Evolutionary conservation across 2,888 invertebrate genomes (phyloP), one percentile per base, ranked within the genome.

Genomic region (Ceriagrion tenellum): DNA sequence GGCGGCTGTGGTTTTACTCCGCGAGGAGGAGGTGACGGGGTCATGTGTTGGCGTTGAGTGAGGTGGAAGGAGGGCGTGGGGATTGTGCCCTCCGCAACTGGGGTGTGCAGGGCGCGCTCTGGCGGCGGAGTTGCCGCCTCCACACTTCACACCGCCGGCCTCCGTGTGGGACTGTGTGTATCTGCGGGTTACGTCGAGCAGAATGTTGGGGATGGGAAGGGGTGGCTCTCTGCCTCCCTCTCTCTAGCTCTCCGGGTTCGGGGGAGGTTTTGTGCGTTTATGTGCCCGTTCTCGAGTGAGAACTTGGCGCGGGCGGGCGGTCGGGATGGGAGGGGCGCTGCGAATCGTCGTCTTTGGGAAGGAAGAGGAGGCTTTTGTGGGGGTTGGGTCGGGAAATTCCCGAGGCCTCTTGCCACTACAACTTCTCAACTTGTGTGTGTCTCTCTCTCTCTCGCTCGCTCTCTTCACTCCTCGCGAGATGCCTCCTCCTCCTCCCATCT

Each of bases 401-500:
- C 40, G 74, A 93, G 69, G 93, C 93, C 93, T 74, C 93, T 81
- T 93, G 93, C 93, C 93, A 93, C 93, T 93, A 93, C 93, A 93
- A 93, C 93, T 93, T 93, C 93, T 93, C 93, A 93, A 93, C 93
- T 93, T 93, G 93, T 93, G 93, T 93, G 74, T 93, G 47, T 20
- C 59, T 30, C n/a, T n/a, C n/a, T n/a, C n/a, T n/a, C n/a, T n/a
- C n/a, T n/a, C n/a, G n/a, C n/a, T n/a, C n/a, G n/a, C n/a, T n/a
- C n/a, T 63, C 35, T 20, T 56, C 56, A 10, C 30, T 0, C 90
- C 30, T 16, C 18, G 56, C 18, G 56, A 2, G n/a, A 2, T 23
- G 13, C 35, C 0, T 35, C 0, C 63, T 35, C 35, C 35, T 18
- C 63, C 59, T 23, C 59, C 26, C 40, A 10, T 12, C 13, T 16